Evolutionary conservation across 1,140 invertebrate genomes (phyloP), one percentile per base, ranked within the genome.

Genomic region (Solenopsis invicta): DNA sequence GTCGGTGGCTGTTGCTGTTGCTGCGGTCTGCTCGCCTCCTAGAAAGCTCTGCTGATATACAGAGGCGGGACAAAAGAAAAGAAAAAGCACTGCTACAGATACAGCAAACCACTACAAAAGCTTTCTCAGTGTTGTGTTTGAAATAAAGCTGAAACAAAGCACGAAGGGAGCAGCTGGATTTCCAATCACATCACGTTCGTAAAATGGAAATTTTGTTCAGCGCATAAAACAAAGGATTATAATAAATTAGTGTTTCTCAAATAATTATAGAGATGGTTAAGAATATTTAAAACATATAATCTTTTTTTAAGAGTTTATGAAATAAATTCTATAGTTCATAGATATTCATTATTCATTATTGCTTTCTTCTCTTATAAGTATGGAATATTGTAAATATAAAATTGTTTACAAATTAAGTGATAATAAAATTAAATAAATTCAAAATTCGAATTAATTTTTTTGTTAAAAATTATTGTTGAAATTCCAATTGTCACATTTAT

Each of bases 31-130:
- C 88, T 95, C 94, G 93, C 94, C 93, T 95, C 94, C 94, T 95
- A 95, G 92, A 95, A 95, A 95, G 93, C 94, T 95, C 94, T 95
- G 94, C 92, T 94, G 92, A 93, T 94, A 93, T 95, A 95, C 93
- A 95, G 94, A 94, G 93, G 92, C 91, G 89, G 92, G 89, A 92
- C 91, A 94, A 93, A 93, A 94, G 91, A 94, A 94, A 94, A 94
- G 91, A 94, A 94, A 94, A 94, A 91, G 94, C 93, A 90, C 89
- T 89, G 93, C 94, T 95, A 95, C 94, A 95, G 94, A 95, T 94
- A 95, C 92, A 91, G 92, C 94, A 95, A 93, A 94, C 93, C 92
- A 95, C 93, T 94, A 95, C 94, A 77, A 78, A 93, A 94, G 93
- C 93, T 88, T 92, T 69, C 84, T 80, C 85, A 74, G 78, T 85